Evolutionary conservation across 2,797 vertebrate species (phyloP).

Genomic region (Garrulus glandarius): DNA sequence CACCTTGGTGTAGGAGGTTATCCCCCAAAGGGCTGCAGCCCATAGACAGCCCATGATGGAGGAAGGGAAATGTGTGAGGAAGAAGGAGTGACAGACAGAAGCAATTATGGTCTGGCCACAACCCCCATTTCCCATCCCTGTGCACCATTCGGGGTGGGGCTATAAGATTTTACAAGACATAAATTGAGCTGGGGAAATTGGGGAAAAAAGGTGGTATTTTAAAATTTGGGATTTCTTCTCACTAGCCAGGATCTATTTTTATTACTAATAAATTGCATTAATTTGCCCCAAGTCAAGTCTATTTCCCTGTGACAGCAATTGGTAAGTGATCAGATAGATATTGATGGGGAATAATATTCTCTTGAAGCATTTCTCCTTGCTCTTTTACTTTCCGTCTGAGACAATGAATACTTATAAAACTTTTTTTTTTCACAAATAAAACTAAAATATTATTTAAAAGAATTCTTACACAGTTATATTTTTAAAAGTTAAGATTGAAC

Average conservation of each 20-base stretch:
- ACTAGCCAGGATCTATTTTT: neutral
- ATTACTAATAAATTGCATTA: neutral
- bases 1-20: fast-evolving
- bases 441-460: neutral
- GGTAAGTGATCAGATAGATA: neutral
- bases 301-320: neutral
- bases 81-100: neutral
- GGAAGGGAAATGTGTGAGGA: neutral
- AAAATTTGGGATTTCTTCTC: neutral
- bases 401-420: neutral
- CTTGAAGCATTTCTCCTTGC: neutral
- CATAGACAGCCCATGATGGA: neutral
- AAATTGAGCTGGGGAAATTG: neutral
- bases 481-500: neutral
- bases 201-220: neutral
- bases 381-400: neutral
- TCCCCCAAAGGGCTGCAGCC: neutral
- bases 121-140: neutral
- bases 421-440: neutral
- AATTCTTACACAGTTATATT: neutral
- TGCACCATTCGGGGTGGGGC: fast-evolving
- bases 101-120: neutral
- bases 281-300: neutral
- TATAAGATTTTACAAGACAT: neutral
- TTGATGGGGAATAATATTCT: neutral